Evolutionary conservation across 1,140 invertebrate genomes (phyloP).

Genomic region (Calliopsis andreniformis): DNA sequence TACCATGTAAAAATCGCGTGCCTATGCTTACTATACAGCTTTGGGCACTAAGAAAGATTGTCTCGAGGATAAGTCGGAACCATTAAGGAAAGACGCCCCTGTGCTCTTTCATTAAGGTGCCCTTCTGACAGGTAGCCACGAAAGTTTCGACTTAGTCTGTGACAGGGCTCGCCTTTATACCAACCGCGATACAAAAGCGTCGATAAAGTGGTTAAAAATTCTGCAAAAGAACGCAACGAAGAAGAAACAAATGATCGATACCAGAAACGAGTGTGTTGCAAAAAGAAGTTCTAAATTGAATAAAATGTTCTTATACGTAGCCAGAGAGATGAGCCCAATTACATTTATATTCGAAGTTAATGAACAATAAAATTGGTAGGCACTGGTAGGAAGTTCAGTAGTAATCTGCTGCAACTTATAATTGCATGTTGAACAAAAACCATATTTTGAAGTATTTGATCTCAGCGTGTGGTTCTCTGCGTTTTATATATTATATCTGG

Average conservation of each 20-base stretch:
- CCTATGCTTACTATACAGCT: constrained; percentile 24
- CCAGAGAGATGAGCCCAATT: too few species aligned
- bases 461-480: too few species aligned
- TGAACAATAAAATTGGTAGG: too few species aligned
- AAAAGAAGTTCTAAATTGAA: background rate
- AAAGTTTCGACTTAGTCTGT: constrained; percentile 32
- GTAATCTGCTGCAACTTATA: too few species aligned
- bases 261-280: background rate
- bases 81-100: constrained; percentile 57
- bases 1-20: constrained; percentile 57
- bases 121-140: constrained; percentile 61
- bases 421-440: too few species aligned
- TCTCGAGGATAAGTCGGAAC: constrained; percentile 60
- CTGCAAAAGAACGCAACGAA: constrained; percentile 9
- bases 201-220: background rate
- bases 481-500: too few species aligned
- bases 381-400: too few species aligned
- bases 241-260: constrained; percentile 30
- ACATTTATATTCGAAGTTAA: too few species aligned
- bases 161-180: constrained; percentile 36
- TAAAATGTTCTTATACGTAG: too few species aligned
- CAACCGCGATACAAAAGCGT: constrained; percentile 49
- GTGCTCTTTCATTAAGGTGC: constrained; percentile 63
- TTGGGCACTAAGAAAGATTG: constrained; percentile 51
- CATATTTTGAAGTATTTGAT: too few species aligned